Base-by-base conservation (phyloP, 2,888 invertebrate genomes). In the Eupithecia abbreviata region DNA sequence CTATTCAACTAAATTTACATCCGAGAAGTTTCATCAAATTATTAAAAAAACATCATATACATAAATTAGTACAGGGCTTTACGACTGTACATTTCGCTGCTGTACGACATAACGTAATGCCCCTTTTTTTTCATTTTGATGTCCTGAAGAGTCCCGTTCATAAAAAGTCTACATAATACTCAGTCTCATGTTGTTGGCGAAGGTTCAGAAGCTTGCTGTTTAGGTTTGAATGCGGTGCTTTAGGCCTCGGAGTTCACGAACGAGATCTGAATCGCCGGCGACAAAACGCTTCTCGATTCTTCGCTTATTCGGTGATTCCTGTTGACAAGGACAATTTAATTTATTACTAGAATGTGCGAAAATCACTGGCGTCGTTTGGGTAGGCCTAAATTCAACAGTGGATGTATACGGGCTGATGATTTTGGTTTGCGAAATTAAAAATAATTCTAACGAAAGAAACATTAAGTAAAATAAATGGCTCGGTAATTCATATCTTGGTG, bases 261-360 rank as follows among this genome's bases (percentile, higher is more conserved):
- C 96, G 74, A 97, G 92, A 83, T 96, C 96, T 75, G 96, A 96
- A 87, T 97, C 96, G 79, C 95, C 95, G 2, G 96, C 95, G 70
- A 96, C 95, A 87, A 96, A 96, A 76, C 96, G 95, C 86, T 97
- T 97, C 83, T 96, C 95, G 87, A 96, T 96, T 83, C 95, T 92
- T 81, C 93, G 89, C 55, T 85, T 84, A 79, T 91, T 91, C 68
- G 85, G 81, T 49, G 89, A 78, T 79, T 92, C 90, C 95, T 95
- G 91, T 83, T 82, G 85, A 86, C 83, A 90, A 90, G 86, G 77
- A 43, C 10, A 43, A 41, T 30, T 30, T 0, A 43, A 41, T 30
- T 30, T 0, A 18, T n/a, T 68, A 45, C n/a, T 45, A 10, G 10
- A 45, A 68, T 68, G 55, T 18, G 55, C 9, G 55, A 58, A 18